These are phyloP conservation scores for Drosophila pectinifera DNA, from an alignment of 1,140 invertebrate species.

Conservation along the genomic window DNA sequence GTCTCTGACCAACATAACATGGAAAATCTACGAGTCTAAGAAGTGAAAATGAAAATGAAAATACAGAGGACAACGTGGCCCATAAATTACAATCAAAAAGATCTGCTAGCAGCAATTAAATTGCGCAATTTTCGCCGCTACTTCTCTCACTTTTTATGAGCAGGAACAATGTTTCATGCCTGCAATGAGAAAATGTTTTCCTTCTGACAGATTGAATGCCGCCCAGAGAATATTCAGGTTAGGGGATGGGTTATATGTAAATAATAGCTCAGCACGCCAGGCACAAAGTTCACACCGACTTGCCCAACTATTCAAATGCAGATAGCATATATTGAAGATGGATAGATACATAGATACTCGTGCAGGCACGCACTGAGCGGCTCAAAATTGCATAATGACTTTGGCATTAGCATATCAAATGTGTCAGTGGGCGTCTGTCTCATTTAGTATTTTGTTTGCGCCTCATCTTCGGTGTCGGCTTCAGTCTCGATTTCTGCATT, in stretches of 20 bases:
- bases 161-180: conserved; percentile 3
- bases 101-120: conserved; percentile 72
- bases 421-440: conserved; percentile 45
- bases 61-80: conserved; percentile 68
- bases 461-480: conserved; percentile 9
- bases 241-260: conserved; percentile 5
- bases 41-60: conserved; percentile 26
- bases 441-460: conserved; percentile 23
- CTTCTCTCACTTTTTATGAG: conserved; percentile 9
- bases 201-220: conserved; percentile 29
- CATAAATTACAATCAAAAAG: conserved; percentile 78
- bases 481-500: neutral
- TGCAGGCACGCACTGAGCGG: conserved; percentile 35
- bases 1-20: conserved; percentile 73
- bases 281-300: conserved; percentile 23
- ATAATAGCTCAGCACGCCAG: conserved; percentile 11
- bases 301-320: conserved; percentile 32
- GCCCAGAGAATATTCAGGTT: conserved; percentile 24
- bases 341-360: neutral
- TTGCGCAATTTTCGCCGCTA: conserved; percentile 55
- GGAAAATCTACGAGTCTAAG: conserved; percentile 7
- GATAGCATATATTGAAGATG: neutral
- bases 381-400: conserved; percentile 51
- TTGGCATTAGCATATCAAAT: conserved; percentile 60
- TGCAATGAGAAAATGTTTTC: conserved; percentile 28